Base-by-base conservation (phyloP, 1,140 invertebrate genomes). In the Formica selysi region DNA sequence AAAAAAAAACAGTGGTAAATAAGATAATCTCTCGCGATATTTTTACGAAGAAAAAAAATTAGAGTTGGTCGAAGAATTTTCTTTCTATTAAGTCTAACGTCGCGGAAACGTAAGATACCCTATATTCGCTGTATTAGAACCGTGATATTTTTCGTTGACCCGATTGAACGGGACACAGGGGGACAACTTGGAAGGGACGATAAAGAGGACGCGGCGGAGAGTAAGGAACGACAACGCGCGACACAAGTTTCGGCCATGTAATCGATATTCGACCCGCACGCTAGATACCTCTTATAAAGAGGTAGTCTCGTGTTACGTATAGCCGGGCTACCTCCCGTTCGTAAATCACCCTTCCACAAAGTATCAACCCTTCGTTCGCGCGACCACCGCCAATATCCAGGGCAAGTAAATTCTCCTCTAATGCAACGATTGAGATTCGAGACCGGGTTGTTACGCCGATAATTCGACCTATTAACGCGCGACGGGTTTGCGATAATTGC, bases 241-340 rank as follows among this genome's bases (percentile, higher is more conserved):
- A 85, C 51, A 85, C 73, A 67, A 85, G 61, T 85, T 85, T 85
- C 74, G 83, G 62, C 74, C 64, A 36, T 79, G 83, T 80, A 85
- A 81, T 85, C 74, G 74, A 85, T 81, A 81, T 81, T 81, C 79
- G 79, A 81, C 79, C 79, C 67, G 67, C 38, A 71, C 71, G 78
- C 79, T 41, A 73, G 79, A 81, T 81, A 73, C 54, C 68, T 57
- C 67, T 73, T 81, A 81, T 73, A 81, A 81, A 81, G 67, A 51
- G 51, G 67, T 54, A 73, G 36, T 51, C 65, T 79, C 65, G 78
- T 22, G 38, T 70, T 54, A 29, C 26, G 32, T 64, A 80, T 54
- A 16, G 64, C 64, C 44, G 44, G 67, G 44, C 26, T 16, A 26
- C 38, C 26, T 59, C 51, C 22, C 78, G 51, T 59, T 38, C 76